These are phyloP conservation scores for Serranus cabrilla DNA, from an alignment of 2,797 vertebrate species.

Conservation along the genomic window DNA sequence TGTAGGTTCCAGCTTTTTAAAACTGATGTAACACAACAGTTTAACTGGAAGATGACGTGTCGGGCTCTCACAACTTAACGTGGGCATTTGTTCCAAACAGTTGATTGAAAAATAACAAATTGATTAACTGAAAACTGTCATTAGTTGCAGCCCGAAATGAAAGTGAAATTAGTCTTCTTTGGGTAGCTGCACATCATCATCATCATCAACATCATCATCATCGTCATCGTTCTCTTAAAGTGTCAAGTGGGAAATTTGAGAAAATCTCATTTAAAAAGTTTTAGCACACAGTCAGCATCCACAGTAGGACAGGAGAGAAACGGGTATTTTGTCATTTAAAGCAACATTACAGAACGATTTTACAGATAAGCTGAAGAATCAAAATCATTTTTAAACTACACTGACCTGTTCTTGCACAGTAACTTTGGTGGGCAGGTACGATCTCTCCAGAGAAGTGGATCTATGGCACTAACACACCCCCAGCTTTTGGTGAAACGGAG, in stretches of 20 bases:
- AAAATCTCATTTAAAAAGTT: constrained; percentile 8
- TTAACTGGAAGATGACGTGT: background rate
- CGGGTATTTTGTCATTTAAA: too few species aligned
- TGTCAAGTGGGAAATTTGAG: constrained; percentile 16
- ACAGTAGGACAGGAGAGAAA: background rate
- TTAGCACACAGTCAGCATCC: background rate
- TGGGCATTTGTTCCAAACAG: background rate
- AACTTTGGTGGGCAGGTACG: too few species aligned
- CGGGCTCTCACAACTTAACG: background rate
- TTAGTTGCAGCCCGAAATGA: background rate
- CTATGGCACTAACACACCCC: too few species aligned
- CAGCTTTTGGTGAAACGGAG: too few species aligned
- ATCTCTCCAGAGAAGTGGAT: too few species aligned
- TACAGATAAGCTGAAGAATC: too few species aligned
- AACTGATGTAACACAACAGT: background rate
- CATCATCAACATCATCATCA: background rate
- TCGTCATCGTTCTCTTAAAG: constrained; percentile 14
- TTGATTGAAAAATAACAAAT: background rate
- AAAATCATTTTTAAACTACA: too few species aligned
- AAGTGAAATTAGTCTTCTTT: background rate
- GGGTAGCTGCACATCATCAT: constrained; percentile 17
- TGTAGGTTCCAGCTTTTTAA: background rate
- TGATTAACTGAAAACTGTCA: background rate
- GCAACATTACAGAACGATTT: too few species aligned
- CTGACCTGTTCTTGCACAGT: too few species aligned